These are phyloP conservation scores for Enteromius unitaeniatus DNA, from an alignment of 2,797 vertebrate species.

Conservation along the genomic window DNA sequence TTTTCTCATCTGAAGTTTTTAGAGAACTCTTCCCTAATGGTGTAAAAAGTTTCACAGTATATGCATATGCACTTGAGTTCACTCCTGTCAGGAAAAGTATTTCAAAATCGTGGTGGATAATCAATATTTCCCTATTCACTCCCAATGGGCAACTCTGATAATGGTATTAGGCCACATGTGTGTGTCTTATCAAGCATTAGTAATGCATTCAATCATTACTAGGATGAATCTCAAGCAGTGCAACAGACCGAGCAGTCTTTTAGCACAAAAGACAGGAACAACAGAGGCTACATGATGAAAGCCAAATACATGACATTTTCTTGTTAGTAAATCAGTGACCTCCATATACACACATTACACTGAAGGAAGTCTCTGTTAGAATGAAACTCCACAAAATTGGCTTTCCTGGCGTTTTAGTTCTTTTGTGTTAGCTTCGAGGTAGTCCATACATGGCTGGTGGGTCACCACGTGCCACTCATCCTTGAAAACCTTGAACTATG, in stretches of 20 bases:
- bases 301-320: background rate
- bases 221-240: conserved; percentile 30
- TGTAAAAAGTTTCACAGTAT: background rate
- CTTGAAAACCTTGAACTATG: conserved; percentile 1
- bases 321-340: conserved; percentile 8
- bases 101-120: conserved; percentile 32
- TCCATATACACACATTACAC: background rate
- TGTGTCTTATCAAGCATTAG: conserved; percentile 22
- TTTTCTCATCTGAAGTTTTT: background rate
- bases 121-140: conserved; percentile 39
- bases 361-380: background rate
- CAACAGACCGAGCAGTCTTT: conserved; percentile 1
- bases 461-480: background rate
- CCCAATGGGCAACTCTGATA: background rate
- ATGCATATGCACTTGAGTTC: conserved; percentile 14
- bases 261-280: background rate
- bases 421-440: background rate
- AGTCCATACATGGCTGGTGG: background rate
- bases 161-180: conserved; percentile 8
- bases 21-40: background rate
- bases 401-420: background rate
- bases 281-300: background rate
- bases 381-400: background rate
- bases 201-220: conserved; percentile 14
- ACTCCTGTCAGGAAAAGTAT: conserved; percentile 11